These are phyloP conservation scores for Chamaea fasciata DNA, from an alignment of 2,113 vertebrate genomes.

Conservation along the genomic window DNA sequence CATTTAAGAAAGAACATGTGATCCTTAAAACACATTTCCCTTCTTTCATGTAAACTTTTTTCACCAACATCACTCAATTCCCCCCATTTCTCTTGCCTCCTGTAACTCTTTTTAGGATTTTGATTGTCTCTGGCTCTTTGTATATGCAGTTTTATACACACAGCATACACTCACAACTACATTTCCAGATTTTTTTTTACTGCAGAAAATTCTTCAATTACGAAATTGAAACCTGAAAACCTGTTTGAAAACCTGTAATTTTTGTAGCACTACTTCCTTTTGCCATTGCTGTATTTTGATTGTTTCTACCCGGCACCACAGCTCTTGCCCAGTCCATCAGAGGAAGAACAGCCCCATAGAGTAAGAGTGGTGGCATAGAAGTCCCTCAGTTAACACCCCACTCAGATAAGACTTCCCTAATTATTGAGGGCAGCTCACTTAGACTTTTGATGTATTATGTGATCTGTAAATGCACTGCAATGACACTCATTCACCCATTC, in stretches of 20 bases:
- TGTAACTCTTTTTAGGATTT: neutral
- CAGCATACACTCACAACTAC: neutral
- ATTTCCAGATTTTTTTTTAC: neutral
- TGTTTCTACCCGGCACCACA: neutral
- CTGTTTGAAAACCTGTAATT: neutral
- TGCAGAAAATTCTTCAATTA: neutral
- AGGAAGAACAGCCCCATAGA: neutral
- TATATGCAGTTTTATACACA: neutral
- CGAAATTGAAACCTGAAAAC: neutral
- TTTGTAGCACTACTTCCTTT: neutral
- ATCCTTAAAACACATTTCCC: neutral
- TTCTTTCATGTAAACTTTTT: neutral
- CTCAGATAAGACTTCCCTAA: neutral
- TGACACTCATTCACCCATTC: neutral
- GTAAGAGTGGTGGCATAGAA: fast-evolving
- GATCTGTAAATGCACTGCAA: neutral
- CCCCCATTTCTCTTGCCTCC: neutral
- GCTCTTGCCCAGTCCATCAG: neutral
- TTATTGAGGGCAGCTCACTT: neutral
- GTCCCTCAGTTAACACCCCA: neutral
- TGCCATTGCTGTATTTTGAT: neutral
- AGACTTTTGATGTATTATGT: neutral
- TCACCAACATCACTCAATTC: neutral
- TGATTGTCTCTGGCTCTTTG: neutral
- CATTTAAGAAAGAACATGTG: neutral